Conservation (phyloP, 2,113 vertebrate species). For the Dromas ardeola region DNA sequence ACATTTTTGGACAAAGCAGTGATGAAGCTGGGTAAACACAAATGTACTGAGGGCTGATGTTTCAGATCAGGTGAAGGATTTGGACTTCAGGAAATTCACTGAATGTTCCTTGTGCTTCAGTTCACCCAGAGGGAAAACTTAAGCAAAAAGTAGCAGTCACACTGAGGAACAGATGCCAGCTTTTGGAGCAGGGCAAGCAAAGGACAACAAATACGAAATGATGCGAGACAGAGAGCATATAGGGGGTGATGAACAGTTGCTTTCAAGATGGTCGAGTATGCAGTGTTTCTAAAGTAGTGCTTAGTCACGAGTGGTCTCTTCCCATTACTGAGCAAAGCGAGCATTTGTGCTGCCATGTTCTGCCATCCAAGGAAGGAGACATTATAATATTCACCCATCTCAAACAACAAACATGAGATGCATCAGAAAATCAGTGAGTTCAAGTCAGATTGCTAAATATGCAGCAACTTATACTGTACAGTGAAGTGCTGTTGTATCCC, state of each 20-base stretch:
- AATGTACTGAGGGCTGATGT: neutral
- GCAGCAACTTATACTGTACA: neutral
- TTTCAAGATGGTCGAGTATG: neutral
- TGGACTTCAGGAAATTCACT: neutral
- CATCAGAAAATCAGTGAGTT: neutral
- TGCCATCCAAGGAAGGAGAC: neutral
- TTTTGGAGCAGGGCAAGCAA: neutral
- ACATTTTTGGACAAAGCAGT: neutral
- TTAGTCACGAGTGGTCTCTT: neutral
- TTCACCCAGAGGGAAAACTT: neutral
- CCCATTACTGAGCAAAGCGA: neutral
- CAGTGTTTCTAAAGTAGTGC: neutral
- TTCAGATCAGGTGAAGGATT: neutral
- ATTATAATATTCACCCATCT: neutral
- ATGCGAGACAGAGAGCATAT: neutral
- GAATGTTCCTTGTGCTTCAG: neutral
- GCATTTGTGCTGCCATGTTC: neutral
- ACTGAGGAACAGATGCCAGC: neutral
- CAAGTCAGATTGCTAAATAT: neutral
- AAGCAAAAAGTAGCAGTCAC: neutral
- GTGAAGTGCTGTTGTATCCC: neutral
- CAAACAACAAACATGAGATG: neutral
- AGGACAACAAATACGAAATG: neutral
- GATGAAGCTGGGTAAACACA: neutral
- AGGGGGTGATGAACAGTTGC: neutral